These are phyloP conservation scores for Ciconia boyciana DNA, from an alignment of 2,113 vertebrate genomes.

Conservation along the genomic window DNA sequence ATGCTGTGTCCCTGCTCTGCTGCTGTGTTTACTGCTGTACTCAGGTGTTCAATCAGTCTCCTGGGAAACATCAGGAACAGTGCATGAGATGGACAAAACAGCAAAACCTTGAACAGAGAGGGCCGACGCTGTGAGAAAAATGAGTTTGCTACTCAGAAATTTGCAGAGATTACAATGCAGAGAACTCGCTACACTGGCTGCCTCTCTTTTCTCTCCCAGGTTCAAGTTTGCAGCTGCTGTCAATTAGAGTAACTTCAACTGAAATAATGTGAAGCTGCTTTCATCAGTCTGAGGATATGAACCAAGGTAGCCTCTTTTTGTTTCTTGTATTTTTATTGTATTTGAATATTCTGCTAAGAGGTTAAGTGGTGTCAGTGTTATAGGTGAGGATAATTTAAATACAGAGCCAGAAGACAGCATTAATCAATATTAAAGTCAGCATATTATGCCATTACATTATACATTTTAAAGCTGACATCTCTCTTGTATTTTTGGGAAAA, in stretches of 20 bases:
- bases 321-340: background rate
- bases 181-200: background rate
- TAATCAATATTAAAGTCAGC: background rate
- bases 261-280: background rate
- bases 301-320: background rate
- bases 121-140: background rate
- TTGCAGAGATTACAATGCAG: background rate
- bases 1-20: background rate
- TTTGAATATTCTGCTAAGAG: background rate
- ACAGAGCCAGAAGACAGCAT: background rate
- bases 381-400: background rate
- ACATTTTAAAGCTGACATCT: background rate
- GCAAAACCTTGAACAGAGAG: background rate
- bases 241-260: background rate
- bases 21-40: conserved; percentile 2
- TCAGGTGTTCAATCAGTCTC: conserved; percentile 37
- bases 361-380: background rate
- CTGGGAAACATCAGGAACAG: conserved; percentile 38
- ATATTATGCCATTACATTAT: background rate
- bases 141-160: background rate
- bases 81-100: background rate
- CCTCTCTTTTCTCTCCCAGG: background rate
- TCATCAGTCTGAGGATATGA: background rate
- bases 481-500: background rate
- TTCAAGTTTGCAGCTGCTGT: background rate